These are phyloP conservation scores for Bos taurus DNA, from an alignment of 2,113 vertebrate species.

Conservation along the genomic window DNA sequence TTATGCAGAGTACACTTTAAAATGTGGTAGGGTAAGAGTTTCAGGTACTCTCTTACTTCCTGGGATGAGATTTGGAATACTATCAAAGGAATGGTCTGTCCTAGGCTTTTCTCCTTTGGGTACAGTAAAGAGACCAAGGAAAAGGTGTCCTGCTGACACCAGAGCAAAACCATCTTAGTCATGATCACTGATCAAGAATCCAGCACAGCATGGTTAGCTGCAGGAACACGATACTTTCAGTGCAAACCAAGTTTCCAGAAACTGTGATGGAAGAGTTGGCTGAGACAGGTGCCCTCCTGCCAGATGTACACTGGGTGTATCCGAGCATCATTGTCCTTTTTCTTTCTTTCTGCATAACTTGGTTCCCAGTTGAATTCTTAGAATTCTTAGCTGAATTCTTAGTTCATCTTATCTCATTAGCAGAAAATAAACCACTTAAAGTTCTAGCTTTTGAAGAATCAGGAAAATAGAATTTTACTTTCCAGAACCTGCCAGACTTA, in stretches of 20 bases:
- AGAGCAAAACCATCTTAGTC: neutral
- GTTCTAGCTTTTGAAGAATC: neutral
- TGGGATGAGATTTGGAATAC: neutral
- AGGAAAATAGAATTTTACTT: neutral
- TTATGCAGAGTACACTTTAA: neutral
- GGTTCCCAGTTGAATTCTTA: neutral
- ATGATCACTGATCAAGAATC: neutral
- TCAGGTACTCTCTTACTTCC: neutral
- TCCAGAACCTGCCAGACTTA: neutral
- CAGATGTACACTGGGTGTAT: too few species aligned
- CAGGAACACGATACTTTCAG: neutral
- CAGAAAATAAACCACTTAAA: neutral
- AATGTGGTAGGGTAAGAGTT: neutral
- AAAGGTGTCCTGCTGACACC: neutral
- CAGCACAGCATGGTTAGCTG: neutral
- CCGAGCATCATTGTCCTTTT: neutral
- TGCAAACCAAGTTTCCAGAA: neutral
- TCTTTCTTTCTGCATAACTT: neutral
- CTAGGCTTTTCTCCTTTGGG: neutral
- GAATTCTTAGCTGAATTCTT: neutral
- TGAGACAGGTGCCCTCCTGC: neutral
- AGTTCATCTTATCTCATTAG: neutral
- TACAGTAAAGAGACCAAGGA: neutral
- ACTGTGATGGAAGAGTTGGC: fast-evolving
- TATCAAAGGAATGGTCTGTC: neutral